Conservation (phyloP, 2,797 vertebrate species). For the Sebastolobus alascanus region DNA sequence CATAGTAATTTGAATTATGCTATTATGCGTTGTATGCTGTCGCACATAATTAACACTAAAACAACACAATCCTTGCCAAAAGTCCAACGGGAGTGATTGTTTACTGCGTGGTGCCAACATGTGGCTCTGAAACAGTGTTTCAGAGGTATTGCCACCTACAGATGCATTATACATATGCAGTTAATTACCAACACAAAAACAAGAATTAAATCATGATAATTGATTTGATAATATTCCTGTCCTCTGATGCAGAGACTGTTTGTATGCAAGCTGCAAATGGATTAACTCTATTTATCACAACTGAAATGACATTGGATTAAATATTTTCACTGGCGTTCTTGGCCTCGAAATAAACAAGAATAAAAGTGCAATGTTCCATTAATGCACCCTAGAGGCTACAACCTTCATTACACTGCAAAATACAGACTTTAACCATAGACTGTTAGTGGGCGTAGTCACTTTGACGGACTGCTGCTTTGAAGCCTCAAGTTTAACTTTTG, state of each 20-base stretch:
- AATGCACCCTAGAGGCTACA: background rate
- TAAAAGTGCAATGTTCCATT: background rate
- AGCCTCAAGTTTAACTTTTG: background rate
- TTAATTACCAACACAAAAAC: constrained; percentile 17
- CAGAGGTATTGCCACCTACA: constrained; percentile 23
- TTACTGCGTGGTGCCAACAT: constrained; percentile 25
- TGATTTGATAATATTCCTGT: constrained; percentile 11
- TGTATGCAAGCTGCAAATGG: constrained; percentile 4
- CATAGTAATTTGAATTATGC: constrained; percentile 64
- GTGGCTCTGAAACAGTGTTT: constrained; percentile 25
- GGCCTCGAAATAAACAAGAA: background rate
- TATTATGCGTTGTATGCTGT: constrained; percentile 52
- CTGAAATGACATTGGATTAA: background rate
- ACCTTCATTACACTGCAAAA: background rate
- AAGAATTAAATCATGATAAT: constrained; percentile 3
- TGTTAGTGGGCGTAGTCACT: background rate
- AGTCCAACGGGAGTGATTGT: constrained; percentile 15
- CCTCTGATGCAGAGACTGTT: constrained; percentile 6
- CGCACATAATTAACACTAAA: constrained; percentile 62
- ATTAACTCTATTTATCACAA: constrained; percentile 16
- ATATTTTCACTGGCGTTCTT: background rate
- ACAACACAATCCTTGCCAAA: constrained; percentile 51
- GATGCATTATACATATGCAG: constrained; percentile 18
- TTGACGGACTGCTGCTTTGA: background rate
- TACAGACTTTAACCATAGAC: background rate